Percentiles rank a stretch among this genome's conserved stretches.
Conservation (phyloP, 2,888 invertebrate genomes). For the Tenthredo scrophulariae region DNA sequence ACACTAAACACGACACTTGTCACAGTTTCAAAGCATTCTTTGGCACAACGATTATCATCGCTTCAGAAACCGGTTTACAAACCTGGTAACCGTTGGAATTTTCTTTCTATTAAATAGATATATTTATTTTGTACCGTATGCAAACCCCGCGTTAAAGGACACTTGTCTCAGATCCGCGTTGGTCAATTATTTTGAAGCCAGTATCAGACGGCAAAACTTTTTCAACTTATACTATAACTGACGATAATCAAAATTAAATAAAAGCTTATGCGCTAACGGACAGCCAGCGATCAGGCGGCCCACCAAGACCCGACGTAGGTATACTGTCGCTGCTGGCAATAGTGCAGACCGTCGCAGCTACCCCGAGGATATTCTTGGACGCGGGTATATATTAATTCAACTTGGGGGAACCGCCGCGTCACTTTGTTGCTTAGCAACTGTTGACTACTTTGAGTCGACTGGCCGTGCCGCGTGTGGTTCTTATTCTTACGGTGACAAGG, state of each 20-base stretch:
- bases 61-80: slow-evolving; percentile 63
- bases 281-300: slow-evolving; percentile 56
- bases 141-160: not conserved
- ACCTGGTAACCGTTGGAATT: slow-evolving; percentile 43
- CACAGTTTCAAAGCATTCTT: slow-evolving; percentile 66
- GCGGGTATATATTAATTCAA: slow-evolving; percentile 71
- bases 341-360: slow-evolving; percentile 54
- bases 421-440: slow-evolving; percentile 73
- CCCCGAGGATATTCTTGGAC: slow-evolving; percentile 73
- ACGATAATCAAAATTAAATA: slow-evolving; percentile 39
- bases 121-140: slow-evolving; percentile 5
- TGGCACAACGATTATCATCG: slow-evolving; percentile 55
- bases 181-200: slow-evolving; percentile 35
- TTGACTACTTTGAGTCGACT: slow-evolving; percentile 30
- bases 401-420: slow-evolving; percentile 69
- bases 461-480: slow-evolving; percentile 12
- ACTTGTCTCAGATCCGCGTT: slow-evolving; percentile 14
- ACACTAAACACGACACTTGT: slow-evolving; percentile 62
- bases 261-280: slow-evolving; percentile 52
- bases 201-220: not conserved
- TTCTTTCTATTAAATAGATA: slow-evolving; percentile 1
- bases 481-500: not conserved
- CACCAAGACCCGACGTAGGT: slow-evolving; percentile 64
- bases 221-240: not conserved
- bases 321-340: slow-evolving; percentile 63